phyloP scores from a whole-genome alignment of 2,797 vertebrate species.

The Hafferia zeledoni region DNA sequence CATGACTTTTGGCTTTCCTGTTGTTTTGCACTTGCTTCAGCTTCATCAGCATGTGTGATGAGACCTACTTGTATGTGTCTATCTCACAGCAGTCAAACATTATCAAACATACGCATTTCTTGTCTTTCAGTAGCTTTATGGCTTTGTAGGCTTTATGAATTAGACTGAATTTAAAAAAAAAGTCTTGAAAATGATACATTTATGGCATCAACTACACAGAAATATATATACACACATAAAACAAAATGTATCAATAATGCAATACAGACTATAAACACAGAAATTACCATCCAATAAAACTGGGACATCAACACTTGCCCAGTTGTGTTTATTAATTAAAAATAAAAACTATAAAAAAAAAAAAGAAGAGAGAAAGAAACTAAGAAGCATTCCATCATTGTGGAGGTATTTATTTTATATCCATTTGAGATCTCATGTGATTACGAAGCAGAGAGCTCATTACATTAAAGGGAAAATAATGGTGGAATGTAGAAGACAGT shows the following conservation, averaged over 20 bases:
- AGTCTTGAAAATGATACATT: not conserved
- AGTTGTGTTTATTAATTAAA: not conserved
- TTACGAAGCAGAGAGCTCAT: not conserved
- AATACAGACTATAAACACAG: not conserved
- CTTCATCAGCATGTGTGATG: not conserved
- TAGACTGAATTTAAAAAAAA: not conserved
- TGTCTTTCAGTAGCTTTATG: not conserved
- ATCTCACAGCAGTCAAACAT: not conserved
- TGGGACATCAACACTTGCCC: not conserved
- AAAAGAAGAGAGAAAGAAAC: not conserved
- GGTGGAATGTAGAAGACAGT: not conserved
- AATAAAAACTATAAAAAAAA: not conserved
- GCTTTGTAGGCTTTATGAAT: not conserved
- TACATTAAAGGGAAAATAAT: not conserved
- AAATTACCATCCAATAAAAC: not conserved
- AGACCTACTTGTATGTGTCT: not conserved
- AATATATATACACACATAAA: not conserved
- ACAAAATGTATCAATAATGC: not conserved
- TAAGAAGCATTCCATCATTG: not conserved
- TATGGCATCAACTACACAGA: not conserved
- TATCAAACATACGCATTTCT: not conserved
- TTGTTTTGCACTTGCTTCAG: not conserved
- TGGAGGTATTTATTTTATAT: not conserved
- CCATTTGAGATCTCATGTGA: not conserved
- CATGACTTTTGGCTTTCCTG: not conserved